A percentile compares a stretch with the other conserved stretches of the same genome.
phyloP scores from a whole-genome alignment of 2,113 vertebrate species.

The Mugil cephalus region DNA sequence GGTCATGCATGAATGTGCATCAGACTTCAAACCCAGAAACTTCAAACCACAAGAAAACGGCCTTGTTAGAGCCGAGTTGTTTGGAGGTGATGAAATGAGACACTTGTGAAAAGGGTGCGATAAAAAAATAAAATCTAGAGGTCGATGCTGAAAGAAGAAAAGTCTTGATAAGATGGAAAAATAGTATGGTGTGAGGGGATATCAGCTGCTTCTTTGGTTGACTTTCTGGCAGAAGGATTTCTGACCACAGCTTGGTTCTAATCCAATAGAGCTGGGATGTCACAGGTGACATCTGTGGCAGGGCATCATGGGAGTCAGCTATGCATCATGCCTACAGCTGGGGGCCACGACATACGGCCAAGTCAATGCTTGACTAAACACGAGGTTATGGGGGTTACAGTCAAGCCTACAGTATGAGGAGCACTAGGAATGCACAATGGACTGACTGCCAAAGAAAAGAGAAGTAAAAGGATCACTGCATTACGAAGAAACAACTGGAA shows the following conservation, averaged over 20 bases:
- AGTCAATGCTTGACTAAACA: conserved; percentile 15
- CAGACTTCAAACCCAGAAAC: conserved; percentile 51
- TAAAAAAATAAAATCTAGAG: neutral
- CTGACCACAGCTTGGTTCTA: neutral
- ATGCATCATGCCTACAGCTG: conserved; percentile 50
- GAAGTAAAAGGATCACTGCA: too few relatives aligned
- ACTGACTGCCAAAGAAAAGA: too few relatives aligned
- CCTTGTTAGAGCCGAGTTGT: neutral
- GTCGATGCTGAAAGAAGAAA: neutral
- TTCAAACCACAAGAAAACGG: conserved; percentile 8
- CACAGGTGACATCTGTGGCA: conserved; percentile 54
- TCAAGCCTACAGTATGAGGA: conserved; percentile 2
- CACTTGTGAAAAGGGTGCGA: conserved; percentile 6
- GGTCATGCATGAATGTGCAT: conserved; percentile 64
- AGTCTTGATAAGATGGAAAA: neutral
- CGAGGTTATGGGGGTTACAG: conserved; percentile 6
- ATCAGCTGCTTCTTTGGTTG: neutral
- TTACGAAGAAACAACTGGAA: too few relatives aligned
- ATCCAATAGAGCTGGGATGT: conserved; percentile 31
- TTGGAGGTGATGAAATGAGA: neutral
- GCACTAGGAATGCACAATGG: too few relatives aligned
- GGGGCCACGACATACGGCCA: conserved; percentile 30
- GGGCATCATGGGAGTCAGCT: conserved; percentile 49
- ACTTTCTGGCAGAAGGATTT: neutral
- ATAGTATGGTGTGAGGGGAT: too few relatives aligned